Evolutionary conservation across 2,797 vertebrate species (phyloP), one percentile per base, ranked within the genome.

Genomic region (Odontamblyopus rebecca): DNA sequence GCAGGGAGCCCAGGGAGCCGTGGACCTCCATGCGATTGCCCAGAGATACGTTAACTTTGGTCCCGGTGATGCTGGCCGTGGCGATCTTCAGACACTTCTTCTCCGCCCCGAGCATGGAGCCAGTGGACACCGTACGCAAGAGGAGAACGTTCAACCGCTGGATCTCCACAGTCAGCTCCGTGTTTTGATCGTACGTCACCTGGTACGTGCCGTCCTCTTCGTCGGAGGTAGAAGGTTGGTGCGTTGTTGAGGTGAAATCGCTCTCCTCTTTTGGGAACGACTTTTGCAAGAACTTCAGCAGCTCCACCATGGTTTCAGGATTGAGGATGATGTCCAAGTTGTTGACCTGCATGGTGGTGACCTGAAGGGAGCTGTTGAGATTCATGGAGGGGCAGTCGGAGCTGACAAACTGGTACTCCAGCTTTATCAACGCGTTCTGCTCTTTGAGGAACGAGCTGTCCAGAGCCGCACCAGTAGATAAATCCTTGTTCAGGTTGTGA

Each of bases 331-430:
- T 98, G 88, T 99, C 97, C 85, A 99, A 67, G 82, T 97, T 99
- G 87, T 99, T 99, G 69, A 99, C 96, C 85, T 98, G 98, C 65
- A 99, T 84, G 6, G 93, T 95, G 66, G 96, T 96, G 72, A 99
- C 97, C 84, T 99, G 97, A 27, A 98, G 92, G 4, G 96, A 97
- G 83, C 96, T 96, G 69, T 99, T 95, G 59, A 98, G 90, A 82
- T 96, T 96, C 98, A 99, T 98, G 0, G 96, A 98, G 0, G 98
- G 98, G 74, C 97, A 99, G 82, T 98, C 97, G 1, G 98, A 97
- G 78, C 96, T 98, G 77, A 99, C 96, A 94, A 99, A 99, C 79
- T 99, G 97, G 86, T 98, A 99, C 77, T 99, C 98, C 23, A 99
- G 64, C 69, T 95, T 98, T 78, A 99, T 99, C 32, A 99, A 93